Evolutionary conservation across 1,140 invertebrate genomes (phyloP).

Genomic region (Caerostris darwini): DNA sequence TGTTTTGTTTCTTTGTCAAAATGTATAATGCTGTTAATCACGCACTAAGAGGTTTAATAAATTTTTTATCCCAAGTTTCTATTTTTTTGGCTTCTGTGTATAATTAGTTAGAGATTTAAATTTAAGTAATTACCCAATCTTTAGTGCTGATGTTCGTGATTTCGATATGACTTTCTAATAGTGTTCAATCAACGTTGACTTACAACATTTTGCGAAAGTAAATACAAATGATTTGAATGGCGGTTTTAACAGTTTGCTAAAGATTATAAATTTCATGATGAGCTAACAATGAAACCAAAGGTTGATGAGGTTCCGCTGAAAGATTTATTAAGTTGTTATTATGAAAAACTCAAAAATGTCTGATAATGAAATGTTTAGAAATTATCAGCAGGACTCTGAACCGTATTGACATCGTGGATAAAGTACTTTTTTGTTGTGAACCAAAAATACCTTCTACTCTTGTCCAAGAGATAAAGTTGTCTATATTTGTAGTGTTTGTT

Average conservation of each 20-base stretch:
- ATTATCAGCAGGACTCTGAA: conserved; percentile 41
- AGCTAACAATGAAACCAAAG: conserved; percentile 33
- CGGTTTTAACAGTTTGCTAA: neutral
- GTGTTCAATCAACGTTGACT: too few species aligned
- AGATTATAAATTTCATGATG: neutral
- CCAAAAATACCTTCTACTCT: conserved; percentile 34
- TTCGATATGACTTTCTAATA: too few species aligned
- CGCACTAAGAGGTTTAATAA: too few species aligned
- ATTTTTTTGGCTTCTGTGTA: too few species aligned
- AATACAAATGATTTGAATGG: neutral
- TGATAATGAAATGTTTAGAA: conserved; percentile 39
- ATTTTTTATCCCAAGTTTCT: too few species aligned
- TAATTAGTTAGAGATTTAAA: too few species aligned
- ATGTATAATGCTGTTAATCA: too few species aligned
- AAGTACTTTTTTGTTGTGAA: conserved; percentile 3
- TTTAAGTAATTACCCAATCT: too few species aligned
- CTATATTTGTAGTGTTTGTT: conserved; percentile 41
- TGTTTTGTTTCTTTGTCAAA: too few species aligned
- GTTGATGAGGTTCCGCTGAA: conserved; percentile 1
- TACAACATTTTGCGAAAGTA: too few species aligned
- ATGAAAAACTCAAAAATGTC: conserved; percentile 8
- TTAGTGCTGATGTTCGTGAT: too few species aligned
- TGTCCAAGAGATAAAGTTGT: conserved; percentile 18
- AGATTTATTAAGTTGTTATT: conserved; percentile 43
- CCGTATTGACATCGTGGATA: conserved; percentile 10